Conservation (phyloP, 2,113 vertebrate genomes). For the Catagonus wagneri region DNA sequence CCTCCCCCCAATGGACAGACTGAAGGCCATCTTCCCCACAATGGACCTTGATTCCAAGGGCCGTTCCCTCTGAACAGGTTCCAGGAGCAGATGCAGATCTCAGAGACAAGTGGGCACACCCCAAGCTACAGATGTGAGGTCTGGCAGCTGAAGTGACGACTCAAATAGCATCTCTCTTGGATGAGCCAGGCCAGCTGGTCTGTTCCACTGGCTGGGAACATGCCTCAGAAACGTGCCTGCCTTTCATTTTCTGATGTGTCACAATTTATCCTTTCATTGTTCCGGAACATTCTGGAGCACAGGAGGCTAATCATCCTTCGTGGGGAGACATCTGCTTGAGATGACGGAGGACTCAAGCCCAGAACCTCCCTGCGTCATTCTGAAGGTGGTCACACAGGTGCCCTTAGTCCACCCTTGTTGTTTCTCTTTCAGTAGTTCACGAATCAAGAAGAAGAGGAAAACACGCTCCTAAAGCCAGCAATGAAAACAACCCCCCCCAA, state of each 20-base stretch:
- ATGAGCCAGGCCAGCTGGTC: constrained; percentile 73
- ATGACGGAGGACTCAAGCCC: not conserved
- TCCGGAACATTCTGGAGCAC: constrained; percentile 37
- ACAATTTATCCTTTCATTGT: constrained; percentile 61
- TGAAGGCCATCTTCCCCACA: not conserved
- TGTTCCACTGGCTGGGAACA: constrained; percentile 53
- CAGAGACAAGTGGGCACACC: constrained; percentile 76
- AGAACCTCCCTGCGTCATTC: not conserved
- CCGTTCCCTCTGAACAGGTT: constrained; percentile 69
- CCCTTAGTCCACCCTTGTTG: not conserved
- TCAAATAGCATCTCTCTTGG: constrained; percentile 68
- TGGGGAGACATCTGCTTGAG: constrained; percentile 55
- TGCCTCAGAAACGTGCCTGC: constrained; percentile 57
- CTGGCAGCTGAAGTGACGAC: constrained; percentile 61
- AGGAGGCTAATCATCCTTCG: constrained; percentile 31
- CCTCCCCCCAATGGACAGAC: not conserved
- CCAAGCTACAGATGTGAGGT: constrained; percentile 73
- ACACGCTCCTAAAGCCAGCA: not conserved
- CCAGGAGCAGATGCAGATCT: constrained; percentile 81
- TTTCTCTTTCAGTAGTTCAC: not conserved
- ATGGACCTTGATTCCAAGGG: constrained; percentile 47
- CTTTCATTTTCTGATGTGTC: constrained; percentile 71
- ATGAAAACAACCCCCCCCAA: not conserved
- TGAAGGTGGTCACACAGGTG: not conserved
- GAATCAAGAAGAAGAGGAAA: not conserved